phyloP scores from a whole-genome alignment of 1,140 invertebrate species.

The Papilio helenus region DNA sequence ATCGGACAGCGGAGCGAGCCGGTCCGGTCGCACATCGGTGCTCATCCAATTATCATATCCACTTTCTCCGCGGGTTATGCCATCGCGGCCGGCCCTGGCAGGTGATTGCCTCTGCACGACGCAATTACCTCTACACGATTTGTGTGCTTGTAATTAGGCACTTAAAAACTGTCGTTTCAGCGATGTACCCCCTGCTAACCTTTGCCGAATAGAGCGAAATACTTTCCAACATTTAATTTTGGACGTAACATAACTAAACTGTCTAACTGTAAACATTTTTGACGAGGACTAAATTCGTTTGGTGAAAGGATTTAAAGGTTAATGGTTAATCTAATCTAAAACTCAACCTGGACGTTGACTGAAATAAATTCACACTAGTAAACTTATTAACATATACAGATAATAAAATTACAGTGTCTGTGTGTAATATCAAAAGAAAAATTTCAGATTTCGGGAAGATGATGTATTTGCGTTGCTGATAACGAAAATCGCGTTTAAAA shows the following conservation, averaged over 20 bases:
- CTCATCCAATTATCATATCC: slow-evolving; percentile 76
- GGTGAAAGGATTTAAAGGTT: slow-evolving; percentile 2
- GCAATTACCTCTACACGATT: slow-evolving; percentile 33
- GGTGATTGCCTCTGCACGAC: slow-evolving; percentile 44
- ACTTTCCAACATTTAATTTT: slow-evolving; percentile 3
- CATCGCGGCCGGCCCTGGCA: slow-evolving; percentile 45
- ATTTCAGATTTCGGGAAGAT: too few species aligned
- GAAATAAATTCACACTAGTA: background rate
- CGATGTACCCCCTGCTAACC: slow-evolving; percentile 23
- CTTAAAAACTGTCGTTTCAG: slow-evolving; percentile 30
- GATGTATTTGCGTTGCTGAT: too few species aligned
- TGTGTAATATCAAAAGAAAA: too few species aligned
- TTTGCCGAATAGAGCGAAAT: background rate
- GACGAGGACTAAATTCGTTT: background rate
- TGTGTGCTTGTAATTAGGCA: slow-evolving; percentile 37
- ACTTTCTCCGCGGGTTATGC: slow-evolving; percentile 74
- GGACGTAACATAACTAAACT: background rate
- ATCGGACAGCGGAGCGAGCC: slow-evolving; percentile 50
- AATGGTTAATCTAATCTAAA: background rate
- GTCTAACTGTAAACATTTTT: background rate
- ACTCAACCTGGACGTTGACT: background rate
- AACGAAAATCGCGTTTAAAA: too few species aligned
- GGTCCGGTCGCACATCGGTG: slow-evolving; percentile 64
- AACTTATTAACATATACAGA: background rate
- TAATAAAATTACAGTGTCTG: too few species aligned